A percentile compares a stretch with the other conserved stretches of the same genome.
Conservation (phyloP, 2,888 invertebrate genomes). For the Odontomyia ornata region DNA sequence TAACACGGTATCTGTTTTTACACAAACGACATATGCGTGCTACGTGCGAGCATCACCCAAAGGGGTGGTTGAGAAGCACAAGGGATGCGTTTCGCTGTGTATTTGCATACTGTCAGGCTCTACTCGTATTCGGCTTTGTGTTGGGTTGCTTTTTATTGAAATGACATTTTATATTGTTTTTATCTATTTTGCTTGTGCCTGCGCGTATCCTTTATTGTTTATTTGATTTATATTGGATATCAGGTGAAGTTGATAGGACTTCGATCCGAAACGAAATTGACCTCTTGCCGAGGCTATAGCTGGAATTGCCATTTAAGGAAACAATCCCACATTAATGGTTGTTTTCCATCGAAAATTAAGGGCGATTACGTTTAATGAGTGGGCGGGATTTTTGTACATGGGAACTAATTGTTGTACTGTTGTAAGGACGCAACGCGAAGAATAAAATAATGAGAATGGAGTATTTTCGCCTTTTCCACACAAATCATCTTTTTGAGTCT, state of each 20-base stretch:
- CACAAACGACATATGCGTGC: slow-evolving; percentile 14
- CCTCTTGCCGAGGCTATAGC: neutral
- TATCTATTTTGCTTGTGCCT: neutral
- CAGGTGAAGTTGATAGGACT: neutral
- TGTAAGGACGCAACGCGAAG: too few species aligned
- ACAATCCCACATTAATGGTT: neutral
- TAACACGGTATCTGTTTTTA: slow-evolving; percentile 27
- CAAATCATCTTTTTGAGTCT: too few species aligned
- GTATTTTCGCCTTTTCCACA: too few species aligned
- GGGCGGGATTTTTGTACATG: too few species aligned
- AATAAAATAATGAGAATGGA: too few species aligned
- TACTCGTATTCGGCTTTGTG: neutral
- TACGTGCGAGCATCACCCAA: neutral
- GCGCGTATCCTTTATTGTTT: too few species aligned
- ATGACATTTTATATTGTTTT: neutral
- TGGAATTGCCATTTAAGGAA: neutral
- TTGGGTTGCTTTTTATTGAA: neutral
- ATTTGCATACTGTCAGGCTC: slow-evolving; percentile 12
- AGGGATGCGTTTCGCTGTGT: neutral
- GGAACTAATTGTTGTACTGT: too few species aligned
- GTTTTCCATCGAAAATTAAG: neutral
- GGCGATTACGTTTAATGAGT: neutral
- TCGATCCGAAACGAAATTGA: neutral
- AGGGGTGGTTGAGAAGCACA: neutral
- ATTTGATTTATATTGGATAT: neutral